Evolutionary conservation across 2,113 vertebrate genomes (phyloP).

Genomic region (Natator depressus): DNA sequence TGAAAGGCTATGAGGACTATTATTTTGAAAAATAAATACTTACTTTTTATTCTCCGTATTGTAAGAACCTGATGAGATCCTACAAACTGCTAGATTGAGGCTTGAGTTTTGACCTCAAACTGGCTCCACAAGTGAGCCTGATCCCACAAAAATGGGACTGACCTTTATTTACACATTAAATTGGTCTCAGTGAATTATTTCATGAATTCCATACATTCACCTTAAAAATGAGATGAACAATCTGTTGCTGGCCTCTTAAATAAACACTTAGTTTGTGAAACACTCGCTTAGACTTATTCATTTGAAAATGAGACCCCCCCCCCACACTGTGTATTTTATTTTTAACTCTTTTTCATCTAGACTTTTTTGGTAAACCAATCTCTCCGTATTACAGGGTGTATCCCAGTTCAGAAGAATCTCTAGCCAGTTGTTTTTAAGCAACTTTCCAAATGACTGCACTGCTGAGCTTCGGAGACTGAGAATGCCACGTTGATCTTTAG

Average conservation of each 20-base stretch:
- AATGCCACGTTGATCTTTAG: slow-evolving; percentile 80
- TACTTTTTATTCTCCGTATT: background rate
- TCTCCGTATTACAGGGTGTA: slow-evolving; percentile 68
- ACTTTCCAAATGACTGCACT: slow-evolving; percentile 45
- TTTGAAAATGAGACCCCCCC: background rate
- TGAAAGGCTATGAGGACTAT: background rate
- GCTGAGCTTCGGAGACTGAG: slow-evolving; percentile 29
- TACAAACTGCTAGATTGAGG: background rate
- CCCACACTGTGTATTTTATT: slow-evolving; percentile 19
- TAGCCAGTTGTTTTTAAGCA: slow-evolving; percentile 71
- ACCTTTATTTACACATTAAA: background rate
- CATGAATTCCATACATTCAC: background rate
- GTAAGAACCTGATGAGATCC: background rate
- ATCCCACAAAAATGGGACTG: background rate
- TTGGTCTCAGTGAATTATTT: background rate
- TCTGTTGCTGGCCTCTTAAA: background rate
- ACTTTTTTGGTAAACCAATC: slow-evolving; percentile 50
- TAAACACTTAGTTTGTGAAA: background rate
- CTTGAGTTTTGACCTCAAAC: background rate
- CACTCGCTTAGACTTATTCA: slow-evolving; percentile 27
- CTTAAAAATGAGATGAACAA: background rate
- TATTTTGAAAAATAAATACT: background rate
- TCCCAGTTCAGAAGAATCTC: slow-evolving; percentile 52
- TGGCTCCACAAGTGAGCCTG: background rate
- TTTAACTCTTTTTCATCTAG: slow-evolving; percentile 45